Evolutionary conservation across 2,113 vertebrate species (phyloP).

Genomic region (Sphaerodactylus townsendi): DNA sequence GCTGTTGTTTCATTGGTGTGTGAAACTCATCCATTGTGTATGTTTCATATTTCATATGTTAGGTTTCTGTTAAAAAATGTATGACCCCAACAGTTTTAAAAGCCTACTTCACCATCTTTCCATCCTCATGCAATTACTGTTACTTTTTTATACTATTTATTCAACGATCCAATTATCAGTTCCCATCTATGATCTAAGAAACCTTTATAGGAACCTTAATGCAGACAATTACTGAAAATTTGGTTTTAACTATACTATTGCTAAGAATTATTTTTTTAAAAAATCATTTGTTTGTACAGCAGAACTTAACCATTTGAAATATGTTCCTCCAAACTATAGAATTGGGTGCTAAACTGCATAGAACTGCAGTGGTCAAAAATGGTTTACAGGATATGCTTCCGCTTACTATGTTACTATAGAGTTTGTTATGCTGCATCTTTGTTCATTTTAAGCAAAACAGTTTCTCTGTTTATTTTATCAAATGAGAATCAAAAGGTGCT

Average conservation of each 20-base stretch:
- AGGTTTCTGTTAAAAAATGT: conserved; percentile 34
- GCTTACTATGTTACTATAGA: conserved; percentile 49
- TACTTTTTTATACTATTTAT: conserved; percentile 17
- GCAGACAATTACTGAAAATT: conserved; percentile 22
- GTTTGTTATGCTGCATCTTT: conserved; percentile 54
- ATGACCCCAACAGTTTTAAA: neutral
- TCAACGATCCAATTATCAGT: conserved; percentile 15
- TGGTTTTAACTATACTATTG: conserved; percentile 23
- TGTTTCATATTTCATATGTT: conserved; percentile 49
- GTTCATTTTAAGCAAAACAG: conserved; percentile 56
- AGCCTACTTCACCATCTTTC: neutral
- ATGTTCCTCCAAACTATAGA: neutral
- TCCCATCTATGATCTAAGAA: neutral
- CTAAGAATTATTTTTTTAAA: neutral
- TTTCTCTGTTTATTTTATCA: conserved; percentile 60
- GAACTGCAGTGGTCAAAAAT: conserved; percentile 18
- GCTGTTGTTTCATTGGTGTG: conserved; percentile 52
- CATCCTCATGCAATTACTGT: neutral
- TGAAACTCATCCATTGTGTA: conserved; percentile 51
- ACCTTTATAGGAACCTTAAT: neutral
- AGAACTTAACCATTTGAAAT: neutral
- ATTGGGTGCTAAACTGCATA: conserved; percentile 30
- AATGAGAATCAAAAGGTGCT: conserved; percentile 59
- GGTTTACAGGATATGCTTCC: conserved; percentile 51
- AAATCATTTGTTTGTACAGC: conserved; percentile 20